Base-by-base conservation (phyloP, 2,113 vertebrate genomes). In the Dromaius novaehollandiae region DNA sequence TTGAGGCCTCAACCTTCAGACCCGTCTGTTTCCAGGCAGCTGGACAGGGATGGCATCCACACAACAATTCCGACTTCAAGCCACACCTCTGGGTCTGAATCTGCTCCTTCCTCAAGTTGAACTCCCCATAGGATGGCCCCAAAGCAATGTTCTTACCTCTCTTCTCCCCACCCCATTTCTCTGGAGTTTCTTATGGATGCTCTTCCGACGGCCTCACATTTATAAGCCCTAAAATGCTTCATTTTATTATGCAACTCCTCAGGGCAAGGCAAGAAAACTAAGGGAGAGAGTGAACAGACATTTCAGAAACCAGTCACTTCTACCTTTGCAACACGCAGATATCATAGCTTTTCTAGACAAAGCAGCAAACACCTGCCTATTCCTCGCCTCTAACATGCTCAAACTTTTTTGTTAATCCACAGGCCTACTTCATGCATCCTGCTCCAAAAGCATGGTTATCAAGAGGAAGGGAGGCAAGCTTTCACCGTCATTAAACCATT, bases 361-460 rank as follows among this genome's bases (percentile, higher is more conserved):
- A 91, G 38, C 55, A 64, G 38, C 34, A 82, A 76, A 69, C 0
- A 1, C 34, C 34, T 76, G 10, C 19, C 46, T 65, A 36, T 51
- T 73, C 44, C 22, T 50, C 46, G 19, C 15, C 28, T 84, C 48
- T n/a, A 56, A 56, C 26, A 36, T 2, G 3, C n/a, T 64, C 40
- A 84, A 30, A 7, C 7, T 46, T 14, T 90, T 63, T 40, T 78
- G 34, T 24, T 70, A 63, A 77, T 77, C 22, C 14, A 77, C 17
- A 69, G 55, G 46, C 34, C 13, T 22, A 55, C 36, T 42, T 66
- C 68, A 50, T 12, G 28, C 15, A 2, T 60, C 61, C 61, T 58
- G 12, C 42, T 76, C 51, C 19, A 40, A 44, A 12, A 0, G 0
- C 36, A 13, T 5, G 25, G 51, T 44, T 89, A 75, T 32, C 1